Base-by-base conservation (phyloP, 2,888 invertebrate species). In the Dasysyrphus albostriatus region DNA sequence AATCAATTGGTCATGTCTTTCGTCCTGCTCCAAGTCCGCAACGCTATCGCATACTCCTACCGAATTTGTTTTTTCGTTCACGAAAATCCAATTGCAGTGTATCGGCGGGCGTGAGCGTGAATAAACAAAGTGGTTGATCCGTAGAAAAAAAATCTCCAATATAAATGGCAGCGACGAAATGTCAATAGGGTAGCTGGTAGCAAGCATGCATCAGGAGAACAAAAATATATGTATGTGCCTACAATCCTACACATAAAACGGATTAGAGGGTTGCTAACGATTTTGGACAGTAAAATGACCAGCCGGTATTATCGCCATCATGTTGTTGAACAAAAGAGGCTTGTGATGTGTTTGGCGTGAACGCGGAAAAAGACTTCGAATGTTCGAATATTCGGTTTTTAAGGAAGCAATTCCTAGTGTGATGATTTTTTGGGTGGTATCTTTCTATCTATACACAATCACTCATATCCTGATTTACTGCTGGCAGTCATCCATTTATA, bases 1-100 rank as follows among this genome's bases (percentile, higher is more conserved):
- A 87, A 92, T 92, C 92, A 92, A 92, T 92, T 92, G 92, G 84
- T 77, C 67, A 58, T 77, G 85, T 87, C 77, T 82, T 73, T 77
- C 59, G 34, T 51, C 70, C 51, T 59, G 37, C 12, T 63, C 61
- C 44, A 56, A 29, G 44, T 44, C 34, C 65, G n/a, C 61, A 24
- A 24, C 24, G 14, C 54, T 14, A 7, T 14, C 39, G 8, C 39
- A 59, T 51, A 63, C 75, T 39, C 14, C 61, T 24, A 6, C 32
- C 37, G 37, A 39, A 12, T 47, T 58, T 29, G 14, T 79, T 80
- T 79, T 75, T 67, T 51, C 58, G n/a, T 51, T 51, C 19, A 39
- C 12, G 39, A 51, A 42, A 37, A 34, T 42, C 70, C 67, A 76
- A 73, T 77, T 81, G 81, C 85, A 81, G 56, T 74, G 54, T 54